phyloP scores from a whole-genome alignment of 2,113 vertebrate species.

The Austrofundulus limnaeus region DNA sequence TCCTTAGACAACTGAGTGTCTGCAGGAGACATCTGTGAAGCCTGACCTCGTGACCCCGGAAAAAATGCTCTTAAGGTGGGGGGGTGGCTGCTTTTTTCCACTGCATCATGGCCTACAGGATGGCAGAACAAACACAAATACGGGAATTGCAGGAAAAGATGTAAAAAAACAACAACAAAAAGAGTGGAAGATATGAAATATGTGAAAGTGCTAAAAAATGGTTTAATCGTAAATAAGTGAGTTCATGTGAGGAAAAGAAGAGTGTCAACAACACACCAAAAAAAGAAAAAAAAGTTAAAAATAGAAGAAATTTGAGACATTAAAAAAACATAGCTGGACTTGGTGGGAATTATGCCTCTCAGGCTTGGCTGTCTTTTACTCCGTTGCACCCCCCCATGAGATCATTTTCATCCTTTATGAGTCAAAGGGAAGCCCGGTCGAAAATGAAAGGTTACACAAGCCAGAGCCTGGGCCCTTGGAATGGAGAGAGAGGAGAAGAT shows the following conservation, averaged over 20 bases:
- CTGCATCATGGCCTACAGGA: constrained; percentile 76
- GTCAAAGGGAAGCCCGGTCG: constrained; percentile 77
- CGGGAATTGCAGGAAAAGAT: constrained; percentile 52
- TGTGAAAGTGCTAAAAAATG: constrained; percentile 4
- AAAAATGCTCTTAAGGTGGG: constrained; percentile 90
- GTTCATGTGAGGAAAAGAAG: neutral
- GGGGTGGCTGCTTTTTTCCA: constrained; percentile 77
- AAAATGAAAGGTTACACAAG: constrained; percentile 81
- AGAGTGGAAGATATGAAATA: constrained; percentile 22
- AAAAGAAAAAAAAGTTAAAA: constrained; percentile 5
- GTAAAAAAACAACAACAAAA: constrained; percentile 15
- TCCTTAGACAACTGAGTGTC: constrained; percentile 90
- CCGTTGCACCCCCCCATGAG: constrained; percentile 72
- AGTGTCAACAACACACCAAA: constrained; percentile 5
- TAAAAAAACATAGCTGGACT: constrained; percentile 39
- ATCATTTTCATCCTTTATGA: constrained; percentile 81
- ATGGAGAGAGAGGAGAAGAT: constrained; percentile 72
- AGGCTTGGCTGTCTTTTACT: constrained; percentile 66
- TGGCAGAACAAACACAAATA: constrained; percentile 70
- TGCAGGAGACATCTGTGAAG: constrained; percentile 90
- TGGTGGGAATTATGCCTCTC: constrained; percentile 60
- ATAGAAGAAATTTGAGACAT: constrained; percentile 29
- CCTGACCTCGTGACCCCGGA: constrained; percentile 87
- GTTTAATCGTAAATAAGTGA: neutral
- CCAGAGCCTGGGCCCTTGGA: constrained; percentile 64